These are phyloP conservation scores for Flexamia atlantica DNA, from an alignment of 2,888 invertebrate genomes.

Conservation along the genomic window DNA sequence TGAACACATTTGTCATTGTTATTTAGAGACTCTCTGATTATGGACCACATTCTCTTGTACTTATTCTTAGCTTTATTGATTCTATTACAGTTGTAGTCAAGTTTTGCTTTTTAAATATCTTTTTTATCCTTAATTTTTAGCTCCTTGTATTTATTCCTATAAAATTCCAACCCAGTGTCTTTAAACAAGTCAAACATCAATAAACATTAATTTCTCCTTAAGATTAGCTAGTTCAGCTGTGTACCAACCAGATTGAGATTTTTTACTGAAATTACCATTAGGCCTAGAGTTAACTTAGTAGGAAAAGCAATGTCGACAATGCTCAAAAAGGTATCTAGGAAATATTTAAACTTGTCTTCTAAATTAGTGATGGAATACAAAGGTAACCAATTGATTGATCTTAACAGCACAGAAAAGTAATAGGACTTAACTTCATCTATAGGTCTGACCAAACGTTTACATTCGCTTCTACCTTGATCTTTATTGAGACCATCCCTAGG, in stretches of 20 bases:
- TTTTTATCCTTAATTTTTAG: too few relatives aligned
- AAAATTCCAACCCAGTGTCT: not conserved
- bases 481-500: not conserved
- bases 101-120: too few relatives aligned
- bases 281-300: not conserved
- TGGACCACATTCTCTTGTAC: too few relatives aligned
- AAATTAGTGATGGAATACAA: not conserved
- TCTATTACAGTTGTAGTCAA: too few relatives aligned
- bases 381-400: not conserved
- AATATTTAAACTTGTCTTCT: constrained; percentile 3
- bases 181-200: constrained; percentile 3
- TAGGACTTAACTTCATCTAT: not conserved
- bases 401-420: constrained; percentile 8
- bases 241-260: not conserved
- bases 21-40: too few relatives aligned
- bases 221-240: not conserved
- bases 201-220: not conserved
- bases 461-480: not conserved
- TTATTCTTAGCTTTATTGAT: too few relatives aligned
- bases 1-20: too few relatives aligned
- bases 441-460: not conserved
- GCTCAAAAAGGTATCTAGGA: not conserved
- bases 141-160: not conserved
- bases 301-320: not conserved
- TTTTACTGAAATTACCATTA: not conserved